Evolutionary conservation across 2,113 vertebrate genomes (phyloP).

Genomic region (Campylomormyrus numenius): DNA sequence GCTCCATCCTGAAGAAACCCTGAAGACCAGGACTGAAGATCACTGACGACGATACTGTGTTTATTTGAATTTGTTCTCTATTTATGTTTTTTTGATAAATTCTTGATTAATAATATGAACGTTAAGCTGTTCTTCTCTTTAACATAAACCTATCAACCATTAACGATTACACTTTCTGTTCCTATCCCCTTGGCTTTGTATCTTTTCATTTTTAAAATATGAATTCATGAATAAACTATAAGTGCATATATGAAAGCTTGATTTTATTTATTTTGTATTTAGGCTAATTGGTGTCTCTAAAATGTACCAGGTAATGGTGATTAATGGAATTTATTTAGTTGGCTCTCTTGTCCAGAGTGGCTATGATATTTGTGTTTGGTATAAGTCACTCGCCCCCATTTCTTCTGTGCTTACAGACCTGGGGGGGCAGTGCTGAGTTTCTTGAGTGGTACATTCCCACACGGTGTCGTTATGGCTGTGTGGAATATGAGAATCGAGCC

Average conservation of each 20-base stretch:
- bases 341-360: not conserved
- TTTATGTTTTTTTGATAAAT: conserved; percentile 29
- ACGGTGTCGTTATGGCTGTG: not conserved
- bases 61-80: conserved; percentile 18
- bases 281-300: not conserved
- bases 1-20: not conserved
- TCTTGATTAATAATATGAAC: conserved; percentile 1
- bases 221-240: conserved; percentile 17
- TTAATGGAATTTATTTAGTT: not conserved
- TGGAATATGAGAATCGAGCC: not conserved
- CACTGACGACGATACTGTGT: conserved; percentile 17
- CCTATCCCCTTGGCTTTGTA: not conserved
- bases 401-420: not conserved
- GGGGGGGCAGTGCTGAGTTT: not conserved
- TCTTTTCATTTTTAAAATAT: not conserved
- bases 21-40: conserved; percentile 13
- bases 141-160: not conserved
- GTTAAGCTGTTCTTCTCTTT: not conserved
- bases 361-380: not conserved
- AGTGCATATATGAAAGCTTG: not conserved
- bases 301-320: not conserved
- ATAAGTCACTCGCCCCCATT: not conserved
- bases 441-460: not conserved
- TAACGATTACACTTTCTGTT: not conserved
- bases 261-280: not conserved